Evolutionary conservation across 2,113 vertebrate genomes (phyloP).

Genomic region (Oophaga pumilio): DNA sequence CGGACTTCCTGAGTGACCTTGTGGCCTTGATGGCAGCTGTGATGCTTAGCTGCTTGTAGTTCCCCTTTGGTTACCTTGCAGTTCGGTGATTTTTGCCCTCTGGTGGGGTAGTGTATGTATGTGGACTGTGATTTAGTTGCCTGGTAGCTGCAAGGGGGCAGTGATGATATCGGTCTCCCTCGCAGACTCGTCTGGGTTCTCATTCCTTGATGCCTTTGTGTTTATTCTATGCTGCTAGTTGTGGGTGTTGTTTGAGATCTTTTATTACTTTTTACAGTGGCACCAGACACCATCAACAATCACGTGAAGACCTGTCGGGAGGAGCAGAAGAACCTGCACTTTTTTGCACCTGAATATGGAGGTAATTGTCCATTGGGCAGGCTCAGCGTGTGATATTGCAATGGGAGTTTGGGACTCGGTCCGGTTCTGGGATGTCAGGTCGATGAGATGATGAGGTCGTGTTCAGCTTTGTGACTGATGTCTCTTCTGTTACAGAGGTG

Average conservation of each 20-base stretch:
- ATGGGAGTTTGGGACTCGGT: no score
- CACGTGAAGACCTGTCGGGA: constrained; percentile 98
- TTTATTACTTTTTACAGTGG: constrained; percentile 73
- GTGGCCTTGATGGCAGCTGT: no score
- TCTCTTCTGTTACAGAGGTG: constrained; percentile 73
- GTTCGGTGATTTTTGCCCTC: no score
- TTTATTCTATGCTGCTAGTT: neutral
- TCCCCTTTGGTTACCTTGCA: no score
- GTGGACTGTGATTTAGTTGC: neutral
- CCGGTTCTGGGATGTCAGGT: no score
- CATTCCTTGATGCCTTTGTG: neutral
- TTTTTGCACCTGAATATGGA: constrained; percentile 98
- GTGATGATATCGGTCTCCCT: neutral
- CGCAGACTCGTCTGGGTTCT: neutral
- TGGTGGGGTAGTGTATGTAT: no score
- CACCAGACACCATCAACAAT: constrained; percentile 98
- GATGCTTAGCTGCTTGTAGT: no score
- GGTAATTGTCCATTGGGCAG: constrained; percentile 67
- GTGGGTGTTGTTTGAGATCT: neutral
- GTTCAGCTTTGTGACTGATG: constrained; percentile 43
- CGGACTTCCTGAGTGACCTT: neutral
- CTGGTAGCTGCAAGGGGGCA: neutral
- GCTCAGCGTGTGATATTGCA: neutral
- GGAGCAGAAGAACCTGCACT: constrained; percentile 98
- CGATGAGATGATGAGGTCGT: no score